Conservation (phyloP, 1,140 invertebrate genomes). For the Penaeus chinensis region DNA sequence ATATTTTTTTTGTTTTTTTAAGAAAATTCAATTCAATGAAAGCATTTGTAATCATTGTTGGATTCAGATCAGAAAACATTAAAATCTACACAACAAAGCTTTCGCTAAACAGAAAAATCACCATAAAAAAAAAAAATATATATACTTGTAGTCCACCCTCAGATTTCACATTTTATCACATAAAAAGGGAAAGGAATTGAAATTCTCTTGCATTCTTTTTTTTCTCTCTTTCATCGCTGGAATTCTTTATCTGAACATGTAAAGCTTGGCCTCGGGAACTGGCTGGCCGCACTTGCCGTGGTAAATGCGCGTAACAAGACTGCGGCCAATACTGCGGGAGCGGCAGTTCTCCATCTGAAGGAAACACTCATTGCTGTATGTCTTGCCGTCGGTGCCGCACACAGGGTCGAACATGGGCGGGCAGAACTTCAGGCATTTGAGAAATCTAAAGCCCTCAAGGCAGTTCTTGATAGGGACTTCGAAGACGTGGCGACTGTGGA, state of each 20-base stretch:
- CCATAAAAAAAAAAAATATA: too few species aligned
- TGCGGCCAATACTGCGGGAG: constrained; percentile 68
- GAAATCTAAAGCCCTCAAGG: constrained; percentile 65
- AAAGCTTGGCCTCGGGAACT: constrained; percentile 77
- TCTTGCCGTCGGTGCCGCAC: constrained; percentile 86
- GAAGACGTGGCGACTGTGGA: constrained; percentile 84
- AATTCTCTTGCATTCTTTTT: too few species aligned
- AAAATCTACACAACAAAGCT: too few species aligned
- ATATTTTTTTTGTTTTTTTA: too few species aligned
- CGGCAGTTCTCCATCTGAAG: constrained; percentile 81
- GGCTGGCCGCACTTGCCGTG: constrained; percentile 79
- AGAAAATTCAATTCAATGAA: too few species aligned
- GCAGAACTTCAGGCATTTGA: constrained; percentile 74
- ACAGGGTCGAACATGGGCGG: constrained; percentile 85
- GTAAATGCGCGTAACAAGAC: constrained; percentile 72
- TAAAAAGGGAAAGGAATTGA: too few species aligned
- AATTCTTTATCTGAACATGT: constrained; percentile 72
- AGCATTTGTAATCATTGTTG: too few species aligned
- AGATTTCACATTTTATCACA: too few species aligned
- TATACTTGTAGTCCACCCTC: too few species aligned
- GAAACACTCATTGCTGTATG: constrained; percentile 89
- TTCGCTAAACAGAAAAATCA: too few species aligned
- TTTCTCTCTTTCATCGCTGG: not conserved
- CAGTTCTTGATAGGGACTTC: constrained; percentile 91
- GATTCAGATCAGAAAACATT: too few species aligned